Base-by-base conservation (phyloP, 1,140 invertebrate species). In the Laodelphax striatellus region DNA sequence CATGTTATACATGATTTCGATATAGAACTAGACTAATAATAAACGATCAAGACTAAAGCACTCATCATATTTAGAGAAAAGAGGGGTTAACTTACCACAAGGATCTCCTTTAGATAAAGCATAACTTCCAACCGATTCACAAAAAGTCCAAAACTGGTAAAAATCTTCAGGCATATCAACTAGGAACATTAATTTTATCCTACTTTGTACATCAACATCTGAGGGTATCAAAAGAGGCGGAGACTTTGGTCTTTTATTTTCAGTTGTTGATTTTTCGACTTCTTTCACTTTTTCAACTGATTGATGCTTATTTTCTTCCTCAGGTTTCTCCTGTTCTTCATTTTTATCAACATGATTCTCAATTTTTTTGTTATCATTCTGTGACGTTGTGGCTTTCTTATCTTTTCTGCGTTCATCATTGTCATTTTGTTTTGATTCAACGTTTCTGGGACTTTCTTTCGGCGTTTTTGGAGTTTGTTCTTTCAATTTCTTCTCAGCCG, bases 141-240 rank as follows among this genome's bases (percentile, higher is more conserved):
- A 92, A 67, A 94, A 89, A 55, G 85, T 76, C 80, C 86, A 92
- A 70, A 93, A 88, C 42, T 83, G 75, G 70, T 86, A 95, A 71
- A 97, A 95, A 73, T 96, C 92, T 52, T 80, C 68, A 11, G 93
- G 92, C 90, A 96, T 94, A 63, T 90, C 78, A 0, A 91, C 81
- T 31, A 93, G 71, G 72, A 94, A 93, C 66, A 87, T 82, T 62
- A 84, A 75, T 66, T 83, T 81, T 58, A 92, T 86, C 55, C 34
- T 38, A 38, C 34, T 38, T 38, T 38, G 4, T 38, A 38, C 34
- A 38, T 38, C 34, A 38, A 31, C 22, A 17, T 62, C 46, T 38
- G 46, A 43, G 2, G 50, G 46, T 16, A 50, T 22, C 53, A 16
- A 31, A 16, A 16, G 17, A 34, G n/a, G 22, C 2, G 50, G n/a